Conservation (phyloP, 2,888 invertebrate genomes). For the Mesorhabditis belari region DNA sequence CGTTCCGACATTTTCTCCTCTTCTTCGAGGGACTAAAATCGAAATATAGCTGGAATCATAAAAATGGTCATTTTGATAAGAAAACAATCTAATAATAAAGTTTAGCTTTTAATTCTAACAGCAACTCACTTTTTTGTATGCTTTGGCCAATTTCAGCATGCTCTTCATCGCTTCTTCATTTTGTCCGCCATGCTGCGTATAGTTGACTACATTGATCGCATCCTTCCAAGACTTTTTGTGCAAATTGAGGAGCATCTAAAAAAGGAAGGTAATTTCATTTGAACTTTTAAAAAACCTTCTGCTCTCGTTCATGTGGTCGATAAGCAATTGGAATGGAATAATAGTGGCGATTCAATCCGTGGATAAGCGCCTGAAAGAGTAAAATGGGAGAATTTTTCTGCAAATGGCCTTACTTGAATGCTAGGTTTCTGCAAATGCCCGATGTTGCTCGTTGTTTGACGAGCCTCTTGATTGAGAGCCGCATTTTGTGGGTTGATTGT, state of each 20-base stretch:
- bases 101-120: no score
- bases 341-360: conserved; percentile 94
- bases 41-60: background rate
- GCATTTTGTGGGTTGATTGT: conserved; percentile 98
- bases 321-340: conserved; percentile 99
- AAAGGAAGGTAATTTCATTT: background rate
- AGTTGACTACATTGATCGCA: conserved; percentile 69
- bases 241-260: conserved; percentile 82
- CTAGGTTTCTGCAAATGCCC: conserved; percentile 97
- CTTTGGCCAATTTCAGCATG: conserved; percentile 92
- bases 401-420: conserved; percentile 62
- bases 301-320: conserved; percentile 93
- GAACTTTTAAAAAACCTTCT: conserved; percentile 63
- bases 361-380: conserved; percentile 73
- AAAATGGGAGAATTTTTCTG: background rate
- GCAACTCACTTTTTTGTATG: conserved; percentile 73
- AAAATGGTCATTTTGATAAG: background rate
- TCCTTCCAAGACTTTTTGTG: conserved; percentile 99
- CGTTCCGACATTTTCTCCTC: conserved; percentile 99
- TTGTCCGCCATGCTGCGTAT: conserved; percentile 76
- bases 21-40: conserved; percentile 76
- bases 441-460: conserved; percentile 95
- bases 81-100: no score
- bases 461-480: conserved; percentile 92
- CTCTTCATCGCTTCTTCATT: conserved; percentile 89